A percentile compares a stretch with the other conserved stretches of the same genome.
Evolutionary conservation across 2,797 vertebrate genomes (phyloP).

Genomic region (Dromococcyx pavoninus): DNA sequence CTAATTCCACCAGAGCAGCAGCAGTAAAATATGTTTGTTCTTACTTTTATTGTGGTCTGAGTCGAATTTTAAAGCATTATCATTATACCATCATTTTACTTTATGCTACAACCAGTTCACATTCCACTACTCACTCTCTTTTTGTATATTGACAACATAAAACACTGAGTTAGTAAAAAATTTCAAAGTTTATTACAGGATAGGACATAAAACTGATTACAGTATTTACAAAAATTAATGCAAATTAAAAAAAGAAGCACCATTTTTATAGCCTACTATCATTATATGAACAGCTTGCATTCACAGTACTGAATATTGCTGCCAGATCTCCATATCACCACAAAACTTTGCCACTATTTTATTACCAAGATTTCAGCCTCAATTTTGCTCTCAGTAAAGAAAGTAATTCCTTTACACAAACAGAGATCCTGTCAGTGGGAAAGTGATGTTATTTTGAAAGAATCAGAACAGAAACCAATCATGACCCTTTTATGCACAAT

Average conservation of each 20-base stretch:
- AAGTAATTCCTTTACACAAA: background rate
- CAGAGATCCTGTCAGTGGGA: accelerated
- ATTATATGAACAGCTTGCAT: accelerated
- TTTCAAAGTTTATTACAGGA: background rate
- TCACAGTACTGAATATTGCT: background rate
- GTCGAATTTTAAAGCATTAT: background rate
- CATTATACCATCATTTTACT: background rate
- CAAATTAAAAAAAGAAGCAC: background rate
- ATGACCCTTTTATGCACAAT: accelerated
- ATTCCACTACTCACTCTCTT: background rate
- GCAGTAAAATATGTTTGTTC: background rate
- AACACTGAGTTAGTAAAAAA: background rate
- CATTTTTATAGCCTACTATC: accelerated
- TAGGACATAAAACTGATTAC: background rate
- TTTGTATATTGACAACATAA: background rate
- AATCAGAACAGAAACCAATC: accelerated
- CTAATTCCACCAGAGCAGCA: background rate
- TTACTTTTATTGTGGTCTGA: background rate
- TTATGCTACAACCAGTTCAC: background rate
- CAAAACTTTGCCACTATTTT: background rate
- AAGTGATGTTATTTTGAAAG: accelerated
- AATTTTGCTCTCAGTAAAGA: background rate
- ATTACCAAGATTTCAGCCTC: background rate
- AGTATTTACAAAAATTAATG: background rate
- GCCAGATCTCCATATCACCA: accelerated